phyloP scores from a whole-genome alignment of 2,113 vertebrate genomes.

The Maccullochella peelii region DNA sequence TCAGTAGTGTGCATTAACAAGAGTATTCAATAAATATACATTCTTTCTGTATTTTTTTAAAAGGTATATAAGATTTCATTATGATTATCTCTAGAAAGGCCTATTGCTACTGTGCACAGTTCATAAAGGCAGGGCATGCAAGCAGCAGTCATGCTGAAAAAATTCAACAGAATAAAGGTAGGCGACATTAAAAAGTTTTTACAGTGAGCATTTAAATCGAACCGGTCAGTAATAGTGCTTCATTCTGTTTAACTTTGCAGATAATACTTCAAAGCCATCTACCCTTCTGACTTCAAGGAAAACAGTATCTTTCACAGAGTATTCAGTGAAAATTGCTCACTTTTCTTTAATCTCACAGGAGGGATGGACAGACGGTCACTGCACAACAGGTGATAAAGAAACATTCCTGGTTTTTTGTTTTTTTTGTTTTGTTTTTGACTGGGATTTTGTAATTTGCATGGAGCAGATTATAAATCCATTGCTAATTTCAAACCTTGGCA shows the following conservation, averaged over 20 bases:
- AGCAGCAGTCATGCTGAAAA: conserved; percentile 72
- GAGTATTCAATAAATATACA: conserved; percentile 78
- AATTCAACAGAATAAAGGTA: conserved; percentile 60
- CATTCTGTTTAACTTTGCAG: conserved; percentile 27
- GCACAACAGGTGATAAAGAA: conserved; percentile 12
- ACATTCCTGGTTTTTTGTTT: not conserved
- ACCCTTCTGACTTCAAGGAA: conserved; percentile 3
- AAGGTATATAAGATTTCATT: conserved; percentile 67
- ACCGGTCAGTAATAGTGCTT: conserved; percentile 17
- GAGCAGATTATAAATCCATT: conserved; percentile 28
- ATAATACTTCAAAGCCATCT: not conserved
- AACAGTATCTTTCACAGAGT: conserved; percentile 13
- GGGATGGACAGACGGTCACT: not conserved
- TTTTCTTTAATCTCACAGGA: not conserved
- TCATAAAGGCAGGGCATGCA: conserved; percentile 80
- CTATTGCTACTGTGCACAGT: conserved; percentile 61
- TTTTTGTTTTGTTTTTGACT: not conserved
- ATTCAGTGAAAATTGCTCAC: conserved; percentile 1
- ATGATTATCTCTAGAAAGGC: conserved; percentile 61
- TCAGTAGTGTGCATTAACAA: conserved; percentile 67
- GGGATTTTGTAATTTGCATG: not conserved
- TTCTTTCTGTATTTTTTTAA: conserved; percentile 70
- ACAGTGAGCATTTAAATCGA: conserved; percentile 37
- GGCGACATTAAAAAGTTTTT: conserved; percentile 56
- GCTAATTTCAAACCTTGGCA: conserved; percentile 30